These are phyloP conservation scores for Lophura nycthemera DNA, from an alignment of 2,113 vertebrate genomes.

Conservation along the genomic window DNA sequence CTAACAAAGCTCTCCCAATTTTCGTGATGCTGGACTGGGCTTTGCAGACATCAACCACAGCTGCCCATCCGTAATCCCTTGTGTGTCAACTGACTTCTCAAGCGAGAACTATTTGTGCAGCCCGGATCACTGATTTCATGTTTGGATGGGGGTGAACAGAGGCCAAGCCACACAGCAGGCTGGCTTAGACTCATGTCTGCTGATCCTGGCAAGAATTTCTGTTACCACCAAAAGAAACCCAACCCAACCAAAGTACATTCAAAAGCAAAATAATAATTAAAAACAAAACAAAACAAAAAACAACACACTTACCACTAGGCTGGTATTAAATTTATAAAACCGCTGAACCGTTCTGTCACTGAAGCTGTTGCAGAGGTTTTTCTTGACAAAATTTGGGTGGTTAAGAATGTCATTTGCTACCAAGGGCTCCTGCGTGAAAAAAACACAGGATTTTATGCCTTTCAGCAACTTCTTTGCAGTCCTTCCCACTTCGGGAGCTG, in stretches of 20 bases:
- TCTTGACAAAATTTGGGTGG: constrained; percentile 98
- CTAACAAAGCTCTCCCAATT: background rate
- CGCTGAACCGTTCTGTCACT: constrained; percentile 97
- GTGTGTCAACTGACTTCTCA: background rate
- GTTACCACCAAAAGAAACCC: constrained; percentile 2
- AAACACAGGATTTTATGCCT: background rate
- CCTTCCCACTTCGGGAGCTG: background rate
- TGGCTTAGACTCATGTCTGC: background rate
- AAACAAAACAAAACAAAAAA: fast-evolving
- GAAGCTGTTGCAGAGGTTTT: constrained; percentile 99
- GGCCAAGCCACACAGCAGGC: background rate
- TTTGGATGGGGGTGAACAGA: background rate
- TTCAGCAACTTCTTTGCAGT: background rate
- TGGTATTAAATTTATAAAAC: constrained; percentile 99
- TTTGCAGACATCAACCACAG: background rate
- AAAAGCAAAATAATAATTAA: background rate
- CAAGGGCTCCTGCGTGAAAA: constrained; percentile 87
- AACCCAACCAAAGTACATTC: background rate
- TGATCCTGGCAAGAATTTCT: background rate
- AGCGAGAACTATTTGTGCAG: background rate
- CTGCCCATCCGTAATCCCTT: background rate
- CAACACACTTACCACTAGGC: constrained; percentile 85
- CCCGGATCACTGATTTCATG: background rate
- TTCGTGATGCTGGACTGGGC: background rate
- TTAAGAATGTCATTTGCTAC: constrained; percentile 98